A percentile compares a stretch with the other conserved stretches of the same genome.
These are phyloP conservation scores for Crypturellus tataupa DNA, from an alignment of 2,797 vertebrate species.

Conservation along the genomic window DNA sequence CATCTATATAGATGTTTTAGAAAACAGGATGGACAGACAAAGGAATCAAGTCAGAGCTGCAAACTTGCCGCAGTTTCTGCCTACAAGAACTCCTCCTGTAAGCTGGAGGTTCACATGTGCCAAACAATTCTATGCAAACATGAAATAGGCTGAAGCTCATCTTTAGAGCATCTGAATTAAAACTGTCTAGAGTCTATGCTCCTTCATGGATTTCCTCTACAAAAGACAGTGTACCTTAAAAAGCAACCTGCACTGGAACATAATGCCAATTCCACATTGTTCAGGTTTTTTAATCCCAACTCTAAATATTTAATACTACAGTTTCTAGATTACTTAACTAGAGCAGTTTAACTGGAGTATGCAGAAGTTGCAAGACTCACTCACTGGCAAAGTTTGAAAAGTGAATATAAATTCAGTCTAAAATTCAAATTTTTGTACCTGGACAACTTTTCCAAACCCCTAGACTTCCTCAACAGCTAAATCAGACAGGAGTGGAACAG, in stretches of 20 bases:
- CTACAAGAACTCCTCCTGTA: not conserved
- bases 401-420: not conserved
- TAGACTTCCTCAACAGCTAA: not conserved
- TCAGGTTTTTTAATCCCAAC: not conserved
- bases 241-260: not conserved
- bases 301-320: not conserved
- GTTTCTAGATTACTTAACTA: not conserved
- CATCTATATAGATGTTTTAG: no score
- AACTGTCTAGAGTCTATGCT: not conserved
- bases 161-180: not conserved
- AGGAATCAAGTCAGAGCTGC: accelerated
- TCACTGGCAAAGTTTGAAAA: not conserved
- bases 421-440: not conserved
- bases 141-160: not conserved
- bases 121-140: not conserved
- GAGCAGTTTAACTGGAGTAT: not conserved
- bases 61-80: not conserved
- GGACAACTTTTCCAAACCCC: not conserved
- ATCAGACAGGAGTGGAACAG: not conserved
- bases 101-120: not conserved
- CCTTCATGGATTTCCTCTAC: not conserved
- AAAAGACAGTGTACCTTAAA: accelerated
- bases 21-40: not conserved
- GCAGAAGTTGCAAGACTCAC: not conserved
- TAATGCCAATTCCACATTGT: not conserved